phyloP scores from a whole-genome alignment of 2,888 invertebrate genomes.

The Stenurella melanura region DNA sequence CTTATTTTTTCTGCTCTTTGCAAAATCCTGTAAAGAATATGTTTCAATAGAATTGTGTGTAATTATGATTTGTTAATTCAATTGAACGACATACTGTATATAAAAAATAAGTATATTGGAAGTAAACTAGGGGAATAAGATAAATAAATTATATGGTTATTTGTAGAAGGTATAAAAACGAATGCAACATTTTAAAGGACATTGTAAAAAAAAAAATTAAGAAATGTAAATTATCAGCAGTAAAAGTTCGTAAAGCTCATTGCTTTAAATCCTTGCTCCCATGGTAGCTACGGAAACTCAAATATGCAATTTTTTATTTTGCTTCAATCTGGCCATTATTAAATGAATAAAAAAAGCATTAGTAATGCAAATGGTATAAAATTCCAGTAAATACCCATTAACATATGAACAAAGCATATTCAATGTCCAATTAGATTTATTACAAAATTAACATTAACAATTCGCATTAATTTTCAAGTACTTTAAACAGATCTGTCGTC shows the following conservation, averaged over 20 bases:
- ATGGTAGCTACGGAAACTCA: not conserved
- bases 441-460: slow-evolving; percentile 7
- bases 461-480: not conserved
- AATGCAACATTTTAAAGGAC: too few relatives aligned
- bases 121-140: not conserved
- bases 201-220: too few relatives aligned
- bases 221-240: too few relatives aligned
- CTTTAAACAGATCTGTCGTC: not conserved
- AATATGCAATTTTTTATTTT: not conserved
- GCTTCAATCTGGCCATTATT: not conserved
- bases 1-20: too few relatives aligned
- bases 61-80: too few relatives aligned
- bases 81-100: not conserved
- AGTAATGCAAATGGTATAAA: slow-evolving; percentile 4
- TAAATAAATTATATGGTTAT: not conserved
- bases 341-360: not conserved
- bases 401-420: slow-evolving; percentile 7
- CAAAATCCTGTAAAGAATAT: too few relatives aligned
- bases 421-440: slow-evolving; percentile 4
- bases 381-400: not conserved
- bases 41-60: too few relatives aligned
- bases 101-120: not conserved
- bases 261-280: not conserved
- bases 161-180: not conserved
- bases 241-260: too few relatives aligned